A percentile compares a stretch with the other conserved stretches of the same genome.
These are phyloP conservation scores for Macroramphosus scolopax DNA, from an alignment of 2,797 vertebrate genomes.

Conservation along the genomic window DNA sequence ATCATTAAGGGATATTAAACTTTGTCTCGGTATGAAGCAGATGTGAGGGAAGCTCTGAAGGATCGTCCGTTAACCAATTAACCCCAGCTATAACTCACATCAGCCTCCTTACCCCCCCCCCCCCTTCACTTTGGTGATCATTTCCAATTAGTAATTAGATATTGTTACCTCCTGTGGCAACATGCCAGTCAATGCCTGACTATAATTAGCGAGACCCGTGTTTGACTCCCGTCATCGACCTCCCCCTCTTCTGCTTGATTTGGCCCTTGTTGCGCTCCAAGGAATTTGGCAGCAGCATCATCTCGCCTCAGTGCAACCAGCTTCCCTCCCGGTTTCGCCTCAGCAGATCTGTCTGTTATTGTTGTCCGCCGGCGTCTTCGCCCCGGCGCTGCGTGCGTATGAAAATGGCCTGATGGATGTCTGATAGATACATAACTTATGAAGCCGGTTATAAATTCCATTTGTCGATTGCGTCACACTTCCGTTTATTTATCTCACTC, in stretches of 20 bases:
- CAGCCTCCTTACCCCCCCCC: not conserved
- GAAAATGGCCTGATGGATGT: conserved; percentile 3
- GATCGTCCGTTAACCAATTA: conserved; percentile 24
- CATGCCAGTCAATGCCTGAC: conserved; percentile 18
- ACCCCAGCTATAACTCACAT: conserved; percentile 20
- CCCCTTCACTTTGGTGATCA: conserved; percentile 8
- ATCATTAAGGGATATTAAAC: not conserved
- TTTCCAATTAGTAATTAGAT: conserved; percentile 32
- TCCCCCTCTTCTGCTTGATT: conserved; percentile 41
- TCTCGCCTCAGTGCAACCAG: conserved; percentile 43
- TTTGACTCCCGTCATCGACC: conserved; percentile 29
- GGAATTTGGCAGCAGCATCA: conserved; percentile 25
- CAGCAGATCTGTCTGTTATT: conserved; percentile 34
- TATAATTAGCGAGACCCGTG: not conserved
- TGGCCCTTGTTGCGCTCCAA: conserved; percentile 30
- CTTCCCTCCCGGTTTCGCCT: conserved; percentile 32
- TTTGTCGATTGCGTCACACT: too few relatives aligned
- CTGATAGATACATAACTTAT: too few relatives aligned
- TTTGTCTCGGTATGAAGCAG: not conserved
- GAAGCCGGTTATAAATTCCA: too few relatives aligned
- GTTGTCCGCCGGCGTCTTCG: conserved; percentile 22
- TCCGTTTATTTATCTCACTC: too few relatives aligned
- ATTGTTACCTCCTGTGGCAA: conserved; percentile 14
- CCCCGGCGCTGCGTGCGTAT: too few relatives aligned
- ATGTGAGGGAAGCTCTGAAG: conserved; percentile 14